Evolutionary conservation across 2,113 vertebrate species (phyloP).

Genomic region (Rhea americana): DNA sequence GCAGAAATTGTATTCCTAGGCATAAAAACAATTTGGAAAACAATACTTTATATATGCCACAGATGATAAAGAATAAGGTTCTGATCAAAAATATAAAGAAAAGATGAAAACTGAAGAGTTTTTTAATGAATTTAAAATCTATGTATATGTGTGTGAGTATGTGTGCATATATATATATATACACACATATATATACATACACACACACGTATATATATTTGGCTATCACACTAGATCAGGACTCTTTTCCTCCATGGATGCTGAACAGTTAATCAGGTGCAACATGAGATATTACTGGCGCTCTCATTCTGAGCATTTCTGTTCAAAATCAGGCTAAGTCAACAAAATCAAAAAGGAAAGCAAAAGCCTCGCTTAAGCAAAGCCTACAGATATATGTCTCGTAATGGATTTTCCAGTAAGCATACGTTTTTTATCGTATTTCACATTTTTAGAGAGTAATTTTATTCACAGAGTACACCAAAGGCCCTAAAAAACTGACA

Average conservation of each 20-base stretch:
- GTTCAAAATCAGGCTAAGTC: not conserved
- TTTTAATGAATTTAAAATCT: not conserved
- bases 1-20: conserved; percentile 57
- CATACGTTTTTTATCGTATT: not conserved
- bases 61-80: not conserved
- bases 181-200: too few relatives aligned
- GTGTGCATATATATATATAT: not conserved
- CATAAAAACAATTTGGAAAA: conserved; percentile 25
- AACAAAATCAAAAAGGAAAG: not conserved
- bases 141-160: too few relatives aligned
- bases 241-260: not conserved
- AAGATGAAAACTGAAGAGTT: not conserved
- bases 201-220: not conserved
- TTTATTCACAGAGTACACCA: not conserved
- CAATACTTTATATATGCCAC: not conserved
- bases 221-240: not conserved
- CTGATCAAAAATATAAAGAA: not conserved
- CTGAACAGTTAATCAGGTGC: not conserved
- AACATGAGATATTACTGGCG: rapidly evolving
- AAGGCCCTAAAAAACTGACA: not conserved
- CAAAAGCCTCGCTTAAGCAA: not conserved
- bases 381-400: not conserved
- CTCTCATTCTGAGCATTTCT: not conserved
- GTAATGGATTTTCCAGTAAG: not conserved
- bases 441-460: not conserved